phyloP scores from a whole-genome alignment of 2,797 vertebrate species.

The Xenopus petersii region DNA sequence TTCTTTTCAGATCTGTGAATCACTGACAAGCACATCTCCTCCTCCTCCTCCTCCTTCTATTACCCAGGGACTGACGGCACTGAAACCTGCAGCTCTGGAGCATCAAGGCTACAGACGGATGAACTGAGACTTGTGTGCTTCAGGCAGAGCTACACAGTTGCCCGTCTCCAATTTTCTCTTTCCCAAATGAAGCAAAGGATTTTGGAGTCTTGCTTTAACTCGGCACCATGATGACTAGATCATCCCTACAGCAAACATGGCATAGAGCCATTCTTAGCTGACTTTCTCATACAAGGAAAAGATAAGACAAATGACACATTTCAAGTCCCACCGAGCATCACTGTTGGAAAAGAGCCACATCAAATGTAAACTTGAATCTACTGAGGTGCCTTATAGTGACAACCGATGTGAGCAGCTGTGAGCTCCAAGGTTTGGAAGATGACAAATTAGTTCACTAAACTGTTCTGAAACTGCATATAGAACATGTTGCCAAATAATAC shows the following conservation, averaged over 20 bases:
- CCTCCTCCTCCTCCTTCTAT: slow-evolving; percentile 12
- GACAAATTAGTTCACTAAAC: too few species aligned
- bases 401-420: too few species aligned
- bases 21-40: slow-evolving; percentile 25
- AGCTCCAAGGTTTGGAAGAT: too few species aligned
- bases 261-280: background rate
- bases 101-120: slow-evolving; percentile 4
- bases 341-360: background rate
- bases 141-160: background rate
- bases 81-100: slow-evolving; percentile 9
- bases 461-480: background rate
- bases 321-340: background rate
- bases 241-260: background rate
- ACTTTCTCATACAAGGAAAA: slow-evolving; percentile 1
- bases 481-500: slow-evolving; percentile 24
- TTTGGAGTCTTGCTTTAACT: background rate
- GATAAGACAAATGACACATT: background rate
- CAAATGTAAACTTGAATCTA: background rate
- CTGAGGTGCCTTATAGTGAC: background rate
- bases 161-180: slow-evolving; percentile 1
- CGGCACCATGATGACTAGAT: background rate
- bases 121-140: slow-evolving; percentile 5
- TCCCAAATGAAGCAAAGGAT: background rate
- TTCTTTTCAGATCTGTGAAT: slow-evolving; percentile 25
- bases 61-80: slow-evolving; percentile 19